Percentiles rank a stretch among this genome's conserved stretches.
Evolutionary conservation across 2,113 vertebrate genomes (phyloP).

Genomic region (Pseudopodoces humilis): DNA sequence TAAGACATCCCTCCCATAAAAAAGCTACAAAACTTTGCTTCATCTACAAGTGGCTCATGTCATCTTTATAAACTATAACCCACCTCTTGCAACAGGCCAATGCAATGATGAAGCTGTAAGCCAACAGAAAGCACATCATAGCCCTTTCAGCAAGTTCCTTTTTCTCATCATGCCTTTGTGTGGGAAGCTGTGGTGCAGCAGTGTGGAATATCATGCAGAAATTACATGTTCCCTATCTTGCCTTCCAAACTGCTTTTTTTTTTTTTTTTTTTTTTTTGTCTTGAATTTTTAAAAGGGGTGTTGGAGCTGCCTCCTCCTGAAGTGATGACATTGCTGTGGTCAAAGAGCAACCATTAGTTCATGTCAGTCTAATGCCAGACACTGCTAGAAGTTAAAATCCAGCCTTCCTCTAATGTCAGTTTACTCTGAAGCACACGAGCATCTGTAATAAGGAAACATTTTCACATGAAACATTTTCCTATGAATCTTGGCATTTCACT

Average conservation of each 20-base stretch:
- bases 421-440: not conserved
- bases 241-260: not conserved
- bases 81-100: not conserved
- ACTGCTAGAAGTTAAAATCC: not conserved
- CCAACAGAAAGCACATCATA: not conserved
- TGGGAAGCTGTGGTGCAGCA: not conserved
- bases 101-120: not conserved
- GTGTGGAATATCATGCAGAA: not conserved
- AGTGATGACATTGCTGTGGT: not conserved
- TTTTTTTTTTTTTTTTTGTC: not conserved
- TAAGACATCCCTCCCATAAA: not conserved
- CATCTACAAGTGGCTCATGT: not conserved
- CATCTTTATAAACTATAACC: not conserved
- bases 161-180: not conserved
- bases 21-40: not conserved
- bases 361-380: not conserved
- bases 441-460: slow-evolving; percentile 67
- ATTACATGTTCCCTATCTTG: not conserved
- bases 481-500: slow-evolving; percentile 57
- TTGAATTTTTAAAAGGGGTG: not conserved
- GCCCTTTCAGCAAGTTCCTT: not conserved
- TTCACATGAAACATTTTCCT: slow-evolving; percentile 24
- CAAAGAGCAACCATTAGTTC: not conserved
- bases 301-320: not conserved
- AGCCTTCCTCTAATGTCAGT: not conserved